Percentiles rank a stretch among this genome's conserved stretches.
These are phyloP conservation scores for Hecatera dysodea DNA, from an alignment of 2,888 invertebrate genomes.

Conservation along the genomic window DNA sequence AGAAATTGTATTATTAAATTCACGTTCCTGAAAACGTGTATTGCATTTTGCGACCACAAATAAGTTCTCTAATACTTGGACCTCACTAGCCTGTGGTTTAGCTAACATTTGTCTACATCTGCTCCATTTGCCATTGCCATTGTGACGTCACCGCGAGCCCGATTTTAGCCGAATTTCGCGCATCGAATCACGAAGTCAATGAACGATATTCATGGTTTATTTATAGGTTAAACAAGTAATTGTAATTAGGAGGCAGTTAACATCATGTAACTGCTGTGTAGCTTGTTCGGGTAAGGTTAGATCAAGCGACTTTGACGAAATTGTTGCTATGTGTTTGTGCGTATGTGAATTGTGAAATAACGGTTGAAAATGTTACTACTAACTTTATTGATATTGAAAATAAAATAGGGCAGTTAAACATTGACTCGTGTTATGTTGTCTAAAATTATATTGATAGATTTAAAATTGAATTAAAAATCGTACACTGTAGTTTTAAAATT, in stretches of 20 bases:
- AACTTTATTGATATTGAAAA: neutral
- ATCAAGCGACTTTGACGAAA: conserved; percentile 8
- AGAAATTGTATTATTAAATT: conserved; percentile 27
- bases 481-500: neutral
- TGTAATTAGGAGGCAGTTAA: conserved; percentile 23
- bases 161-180: conserved; percentile 14
- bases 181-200: conserved; percentile 23
- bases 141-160: conserved; percentile 43
- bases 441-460: neutral
- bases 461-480: neutral
- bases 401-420: neutral
- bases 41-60: conserved; percentile 64
- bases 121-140: conserved; percentile 29
- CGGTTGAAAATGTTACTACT: neutral
- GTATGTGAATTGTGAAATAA: neutral
- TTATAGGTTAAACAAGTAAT: conserved; percentile 24
- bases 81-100: conserved; percentile 47
- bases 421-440: neutral
- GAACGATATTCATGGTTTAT: conserved; percentile 40
- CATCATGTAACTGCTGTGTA: neutral
- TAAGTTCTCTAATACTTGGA: conserved; percentile 48
- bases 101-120: conserved; percentile 39
- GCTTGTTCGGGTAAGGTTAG: conserved; percentile 24
- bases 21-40: conserved; percentile 42
- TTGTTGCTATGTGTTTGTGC: neutral